Evolutionary conservation across 2,113 vertebrate species (phyloP), one percentile per base, ranked within the genome.

Genomic region (Cephalophus harveyi): DNA sequence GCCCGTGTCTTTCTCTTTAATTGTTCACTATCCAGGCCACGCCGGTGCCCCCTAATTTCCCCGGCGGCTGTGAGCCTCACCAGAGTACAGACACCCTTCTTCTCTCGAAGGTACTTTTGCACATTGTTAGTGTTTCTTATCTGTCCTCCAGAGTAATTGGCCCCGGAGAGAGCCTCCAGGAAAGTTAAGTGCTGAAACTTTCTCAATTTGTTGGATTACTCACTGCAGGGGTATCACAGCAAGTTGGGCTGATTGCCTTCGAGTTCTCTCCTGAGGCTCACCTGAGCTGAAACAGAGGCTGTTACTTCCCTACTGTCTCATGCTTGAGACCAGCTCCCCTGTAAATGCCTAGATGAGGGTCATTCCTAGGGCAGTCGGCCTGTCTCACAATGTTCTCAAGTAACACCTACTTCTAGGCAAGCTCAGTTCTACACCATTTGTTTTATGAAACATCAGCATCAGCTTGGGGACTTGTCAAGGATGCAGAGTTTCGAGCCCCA

Each of bases 61-160:
- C 92, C 27, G 2, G 78, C 23, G 95, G 40, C 64, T 36, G 2
- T 23, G 54, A 85, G 79, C 50, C 78, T 93, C 90, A 6, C 16
- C 15, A 2, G 78, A 86, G 71, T 78, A 13, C 89, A 86, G 92
- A n/a, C n/a, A n/a, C n/a, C n/a, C n/a, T n/a, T n/a, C n/a, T n/a
- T n/a, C 5, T 87, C 82, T 54, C 25, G 12, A 30, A 79, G 88
- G 52, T 89, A 97, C 87, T 95, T 97, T 93, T 95, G n/a, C 19
- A 71, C 97, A 97, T 97, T 92, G 95, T 84, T 81, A 88, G n/a
- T 91, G 59, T 93, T 89, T 96, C 95, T 94, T 74, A n/a, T 60
- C 83, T 5, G 60, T 40, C 71, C 96, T 98, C 64, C 40, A 43
- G 90, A 89, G 91, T 98, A 98, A 98, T 98, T 98, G 97, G 97